phyloP scores from a whole-genome alignment of 2,888 invertebrate species.

The Kuschelorhynchus macadamiae region DNA sequence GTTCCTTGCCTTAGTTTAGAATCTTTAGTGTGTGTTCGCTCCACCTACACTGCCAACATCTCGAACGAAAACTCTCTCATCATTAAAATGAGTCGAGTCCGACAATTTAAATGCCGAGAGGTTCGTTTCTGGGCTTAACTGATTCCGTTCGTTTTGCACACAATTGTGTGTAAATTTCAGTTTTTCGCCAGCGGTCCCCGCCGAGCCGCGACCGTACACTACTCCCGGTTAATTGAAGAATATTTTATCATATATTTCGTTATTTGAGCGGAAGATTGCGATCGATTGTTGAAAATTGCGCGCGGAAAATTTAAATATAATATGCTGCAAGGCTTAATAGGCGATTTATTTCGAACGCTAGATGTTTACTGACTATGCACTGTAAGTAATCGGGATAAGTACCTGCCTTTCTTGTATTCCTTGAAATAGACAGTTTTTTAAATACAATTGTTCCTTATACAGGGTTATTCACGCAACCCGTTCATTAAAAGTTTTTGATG shows the following conservation, averaged over 20 bases:
- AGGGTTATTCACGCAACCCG: no score
- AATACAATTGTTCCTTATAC: no score
- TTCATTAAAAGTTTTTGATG: no score
- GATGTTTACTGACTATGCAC: constrained; percentile 1
- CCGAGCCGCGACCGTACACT: constrained; percentile 34
- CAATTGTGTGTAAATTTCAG: constrained; percentile 56
- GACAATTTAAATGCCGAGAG: constrained; percentile 47
- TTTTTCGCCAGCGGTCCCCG: constrained; percentile 41
- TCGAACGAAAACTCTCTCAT: constrained; percentile 39
- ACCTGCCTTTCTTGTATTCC: no score
- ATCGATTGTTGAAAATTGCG: constrained; percentile 35
- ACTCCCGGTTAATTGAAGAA: constrained; percentile 50
- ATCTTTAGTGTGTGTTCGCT: no score
- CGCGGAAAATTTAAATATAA: constrained; percentile 34
- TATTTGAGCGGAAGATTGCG: constrained; percentile 37
- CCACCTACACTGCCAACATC: no score
- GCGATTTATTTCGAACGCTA: not conserved
- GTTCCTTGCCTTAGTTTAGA: no score
- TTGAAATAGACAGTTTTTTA: no score
- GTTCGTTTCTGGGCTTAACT: constrained; percentile 46
- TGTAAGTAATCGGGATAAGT: no score
- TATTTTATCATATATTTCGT: constrained; percentile 52
- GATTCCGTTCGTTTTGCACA: constrained; percentile 49
- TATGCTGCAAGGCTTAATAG: constrained; percentile 10
- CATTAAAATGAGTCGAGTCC: constrained; percentile 54